Evolutionary conservation across 2,888 invertebrate genomes (phyloP), one percentile per base, ranked within the genome.

Genomic region (Ellobium chinense): DNA sequence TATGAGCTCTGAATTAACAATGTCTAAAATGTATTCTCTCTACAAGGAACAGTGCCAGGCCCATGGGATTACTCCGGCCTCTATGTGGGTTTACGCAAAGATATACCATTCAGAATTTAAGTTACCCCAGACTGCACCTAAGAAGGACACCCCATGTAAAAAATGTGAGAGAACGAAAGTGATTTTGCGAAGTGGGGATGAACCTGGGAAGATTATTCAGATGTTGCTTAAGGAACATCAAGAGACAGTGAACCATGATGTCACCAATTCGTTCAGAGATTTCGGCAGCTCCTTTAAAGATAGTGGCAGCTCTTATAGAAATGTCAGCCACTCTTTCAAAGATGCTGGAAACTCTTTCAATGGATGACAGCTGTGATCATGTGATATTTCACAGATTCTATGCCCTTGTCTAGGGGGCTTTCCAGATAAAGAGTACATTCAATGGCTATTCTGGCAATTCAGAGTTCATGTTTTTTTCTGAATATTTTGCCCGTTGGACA

Each of bases 41-140:
- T 78, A 78, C 34, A 68, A 78, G n/a, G 77, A 78, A 34, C 77
- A 78, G 69, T 78, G 77, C 29, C 34, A 69, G 21, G 62, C 31
- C 7, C 66, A 78, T 56, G 69, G 69, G 39, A 21, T 78, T 0
- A 24, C 36, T 2, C 66, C 77, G 14, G 77, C 77, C 9, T 78
- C 77, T 5, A 78, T 78, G 77, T 78, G 77, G 77, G 69, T 78
- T 1, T 78, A 78, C 60, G 69, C 77, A 9, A 78, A 78, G 34
- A 78, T 78, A 56, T 69, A 66, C 27, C 68, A 78, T 24, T 58
- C 77, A 37, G 77, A 78, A n/a, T 78, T 66, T 18, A 78, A 78
- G 29, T 21, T 68, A 37, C 77, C 34, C 34, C 5, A 21, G 21
- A 29, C 18, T 34, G 60, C 37, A 2, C 60, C 21, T 24, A 78